These are phyloP conservation scores for Euzophera pinguis DNA, from an alignment of 2,888 invertebrate genomes.

Conservation along the genomic window DNA sequence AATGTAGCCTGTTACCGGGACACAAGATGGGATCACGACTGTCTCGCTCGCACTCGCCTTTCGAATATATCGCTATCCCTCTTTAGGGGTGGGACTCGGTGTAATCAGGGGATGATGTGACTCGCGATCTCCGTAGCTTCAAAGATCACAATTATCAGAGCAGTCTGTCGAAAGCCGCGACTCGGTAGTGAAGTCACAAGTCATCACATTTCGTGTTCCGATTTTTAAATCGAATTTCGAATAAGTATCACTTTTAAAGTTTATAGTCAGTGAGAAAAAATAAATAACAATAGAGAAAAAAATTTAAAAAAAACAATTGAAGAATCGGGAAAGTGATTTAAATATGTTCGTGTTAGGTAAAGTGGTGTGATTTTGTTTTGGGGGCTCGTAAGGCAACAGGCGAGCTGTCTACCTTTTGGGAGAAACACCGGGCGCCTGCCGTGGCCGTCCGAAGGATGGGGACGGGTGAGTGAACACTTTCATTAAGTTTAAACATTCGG, in stretches of 20 bases:
- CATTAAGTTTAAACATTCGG: background rate
- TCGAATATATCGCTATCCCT: conserved; percentile 36
- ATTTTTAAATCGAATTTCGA: background rate
- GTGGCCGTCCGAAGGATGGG: conserved; percentile 85
- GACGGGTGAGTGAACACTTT: conserved; percentile 79
- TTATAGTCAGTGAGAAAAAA: background rate
- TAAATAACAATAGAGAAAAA: background rate
- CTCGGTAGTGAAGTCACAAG: conserved; percentile 71
- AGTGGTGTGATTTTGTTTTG: conserved; percentile 27
- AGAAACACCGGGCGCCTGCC: conserved; percentile 78
- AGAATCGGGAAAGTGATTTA: background rate
- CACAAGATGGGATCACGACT: conserved; percentile 82
- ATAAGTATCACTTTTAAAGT: background rate
- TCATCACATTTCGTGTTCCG: conserved; percentile 43
- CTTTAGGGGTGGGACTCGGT: conserved; percentile 75
- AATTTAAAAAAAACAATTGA: background rate
- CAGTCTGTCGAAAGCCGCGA: conserved; percentile 78
- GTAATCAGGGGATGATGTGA: conserved; percentile 80
- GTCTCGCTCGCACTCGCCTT: conserved; percentile 44
- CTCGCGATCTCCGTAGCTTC: conserved; percentile 77
- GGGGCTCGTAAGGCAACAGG: conserved; percentile 27
- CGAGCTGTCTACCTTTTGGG: conserved; percentile 81
- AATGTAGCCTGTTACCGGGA: conserved; percentile 78
- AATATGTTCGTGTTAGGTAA: background rate
- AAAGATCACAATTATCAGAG: conserved; percentile 79